Percentiles rank a stretch among this genome's conserved stretches.
Evolutionary conservation across 2,113 vertebrate species (phyloP).

Genomic region (Zosterops borbonicus): DNA sequence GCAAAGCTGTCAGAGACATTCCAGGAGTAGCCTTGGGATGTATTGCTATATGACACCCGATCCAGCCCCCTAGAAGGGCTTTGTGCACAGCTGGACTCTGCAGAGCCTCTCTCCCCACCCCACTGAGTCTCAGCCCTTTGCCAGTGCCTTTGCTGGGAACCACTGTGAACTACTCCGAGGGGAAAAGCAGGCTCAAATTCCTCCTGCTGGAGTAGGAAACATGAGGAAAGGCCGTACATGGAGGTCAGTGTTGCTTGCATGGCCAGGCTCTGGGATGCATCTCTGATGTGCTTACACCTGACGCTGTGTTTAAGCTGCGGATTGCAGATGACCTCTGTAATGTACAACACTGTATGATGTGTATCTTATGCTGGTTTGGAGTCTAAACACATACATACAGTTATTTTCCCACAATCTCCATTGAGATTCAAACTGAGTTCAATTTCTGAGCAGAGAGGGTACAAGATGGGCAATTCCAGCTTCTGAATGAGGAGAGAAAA

Average conservation of each 20-base stretch:
- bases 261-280: neutral
- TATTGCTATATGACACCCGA: neutral
- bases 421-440: neutral
- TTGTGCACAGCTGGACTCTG: neutral
- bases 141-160: neutral
- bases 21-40: neutral
- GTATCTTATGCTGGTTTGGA: neutral
- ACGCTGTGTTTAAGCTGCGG: neutral
- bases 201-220: neutral
- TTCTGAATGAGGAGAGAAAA: neutral
- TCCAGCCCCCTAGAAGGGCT: neutral
- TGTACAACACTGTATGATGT: neutral
- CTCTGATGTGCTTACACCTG: neutral
- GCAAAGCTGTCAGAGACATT: neutral
- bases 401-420: neutral
- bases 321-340: neutral
- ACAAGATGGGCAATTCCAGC: neutral
- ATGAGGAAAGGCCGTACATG: fast-evolving
- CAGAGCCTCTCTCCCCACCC: neutral
- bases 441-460: neutral
- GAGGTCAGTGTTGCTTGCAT: neutral
- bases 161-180: neutral
- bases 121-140: neutral
- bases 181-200: neutral
- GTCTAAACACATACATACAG: neutral